Evolutionary conservation across 1,140 invertebrate species (phyloP), one percentile per base, ranked within the genome.

Genomic region (Paramacrobiotus metropolitanus): DNA sequence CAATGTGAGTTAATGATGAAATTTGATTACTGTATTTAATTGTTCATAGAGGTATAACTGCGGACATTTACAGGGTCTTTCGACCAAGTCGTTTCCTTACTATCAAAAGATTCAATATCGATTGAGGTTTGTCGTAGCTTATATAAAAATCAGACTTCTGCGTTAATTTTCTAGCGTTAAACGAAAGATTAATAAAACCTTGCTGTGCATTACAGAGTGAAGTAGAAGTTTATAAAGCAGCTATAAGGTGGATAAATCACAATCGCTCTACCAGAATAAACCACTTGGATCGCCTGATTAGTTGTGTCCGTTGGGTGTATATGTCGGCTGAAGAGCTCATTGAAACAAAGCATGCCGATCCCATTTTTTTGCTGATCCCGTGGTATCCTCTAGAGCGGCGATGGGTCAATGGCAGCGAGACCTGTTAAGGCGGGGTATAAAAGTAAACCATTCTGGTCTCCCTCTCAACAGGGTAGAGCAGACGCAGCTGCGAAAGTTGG

Each of bases 371-470:
- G 24, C 15, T 4, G 48, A 55, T 9, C 48, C 48, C 28, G 48
- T 24, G 15, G 48, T 55, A 4, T 55, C 48, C 48, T 20, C 4
- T 24, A 55, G 28, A 55, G 48, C 48, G 9, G 48, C 48, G 15
- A 15, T 55, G 24, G 48, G 48, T 15, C 48, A 55, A 28, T 55
- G 48, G 48, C 48, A 55, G 48, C 48, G 48, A 15, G 48, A 55
- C 48, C 28, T 55, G 48, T 24, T 55, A 15, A 15, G 48, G 28
- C 48, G 48, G 4, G 48, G 48, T 24, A 55, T 55, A 40, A 9
- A 40, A 40, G 9, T n/a, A n/a, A 9, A 9, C n/a, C 9, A 9
- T n/a, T n/a, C 9, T 40, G 9, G 9, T 40, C n/a, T 40, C 34
- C 34, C 34, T 40, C 9, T 40, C n/a, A 40, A 40, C 34, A 9